Evolutionary conservation across 2,888 invertebrate species (phyloP), one percentile per base, ranked within the genome.

Genomic region (Polymixis lichenea): DNA sequence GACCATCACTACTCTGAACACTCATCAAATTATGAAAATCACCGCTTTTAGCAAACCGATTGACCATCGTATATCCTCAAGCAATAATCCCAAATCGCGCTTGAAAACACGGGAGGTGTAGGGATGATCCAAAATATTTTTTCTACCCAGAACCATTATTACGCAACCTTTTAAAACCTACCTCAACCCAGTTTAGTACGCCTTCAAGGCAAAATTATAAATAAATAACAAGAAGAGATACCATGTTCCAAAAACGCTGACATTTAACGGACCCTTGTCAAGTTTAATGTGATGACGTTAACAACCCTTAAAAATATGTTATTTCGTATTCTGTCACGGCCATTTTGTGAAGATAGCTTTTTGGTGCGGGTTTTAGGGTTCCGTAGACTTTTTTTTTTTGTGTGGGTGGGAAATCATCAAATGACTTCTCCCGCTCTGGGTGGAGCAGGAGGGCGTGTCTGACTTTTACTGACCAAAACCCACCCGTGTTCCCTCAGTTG

Each of bases 221-320:
- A 56, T 77, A n/a, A 67, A 80, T 68, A 68, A 25, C 15, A 32
- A 60, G 60, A 58, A 77, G 55, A 60, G 28, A 19, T 49, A 13
- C 8, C 9, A 17, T 49, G 22, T 72, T 46, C 28, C n/a, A 19
- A 73, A 51, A 73, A 56, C 19, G 85, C 49, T 82, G 81, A 82
- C 75, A 66, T 49, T 38, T n/a, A 56, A n/a, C n/a, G 22, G 32
- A 85, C 85, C 81, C 85, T 70, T 67, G 66, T 84, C 85, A 58
- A 17, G 56, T n/a, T 28, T 51, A 72, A 82, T 53, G 28, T 80
- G 80, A 56, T 28, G 73, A 69, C 68, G 65, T 55, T 32, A 17
- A 43, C 46, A 49, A 68, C 55, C 65, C 65, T 69, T 61, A 53
- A 61, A 84, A 69, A 83, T 83, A 79, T 81, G 61, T 62, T 65